Conservation (phyloP, 2,888 invertebrate genomes). For the Odontothrips loti region DNA sequence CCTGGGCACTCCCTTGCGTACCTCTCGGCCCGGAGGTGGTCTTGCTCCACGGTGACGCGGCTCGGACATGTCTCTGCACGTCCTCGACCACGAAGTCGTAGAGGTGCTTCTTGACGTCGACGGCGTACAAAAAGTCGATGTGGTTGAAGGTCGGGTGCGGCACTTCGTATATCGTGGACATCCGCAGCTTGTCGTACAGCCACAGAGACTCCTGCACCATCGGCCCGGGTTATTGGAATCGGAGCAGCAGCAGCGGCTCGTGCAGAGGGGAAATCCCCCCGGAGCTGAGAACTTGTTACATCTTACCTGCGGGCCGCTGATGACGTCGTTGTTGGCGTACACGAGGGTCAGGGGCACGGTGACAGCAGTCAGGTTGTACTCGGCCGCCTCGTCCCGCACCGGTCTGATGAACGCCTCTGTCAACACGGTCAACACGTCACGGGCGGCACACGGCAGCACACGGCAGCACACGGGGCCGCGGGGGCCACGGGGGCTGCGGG, state of each 20-base stretch:
- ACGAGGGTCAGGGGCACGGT: background rate
- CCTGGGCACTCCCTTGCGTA: background rate
- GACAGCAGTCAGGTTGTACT: background rate
- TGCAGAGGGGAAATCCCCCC: background rate
- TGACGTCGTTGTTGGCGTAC: background rate
- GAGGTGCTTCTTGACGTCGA: background rate
- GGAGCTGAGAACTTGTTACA: background rate
- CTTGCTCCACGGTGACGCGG: no score
- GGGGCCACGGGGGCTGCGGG: no score
- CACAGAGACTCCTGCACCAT: background rate
- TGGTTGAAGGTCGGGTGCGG: conserved; percentile 6
- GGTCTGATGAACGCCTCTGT: background rate
- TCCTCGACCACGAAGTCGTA: background rate
- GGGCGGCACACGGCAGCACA: no score
- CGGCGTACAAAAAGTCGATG: background rate
- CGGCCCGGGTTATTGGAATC: no score
- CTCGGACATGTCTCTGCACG: background rate
- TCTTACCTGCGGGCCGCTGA: background rate
- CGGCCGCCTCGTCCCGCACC: background rate
- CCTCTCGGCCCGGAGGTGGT: background rate
- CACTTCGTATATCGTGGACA: background rate
- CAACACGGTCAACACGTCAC: background rate
- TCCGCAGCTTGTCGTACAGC: background rate
- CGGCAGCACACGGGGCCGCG: no score
- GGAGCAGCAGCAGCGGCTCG: background rate